Percentiles rank a stretch among this genome's conserved stretches.
Conservation (phyloP, 2,113 vertebrate species). For the Phyllopteryx taeniolatus region DNA sequence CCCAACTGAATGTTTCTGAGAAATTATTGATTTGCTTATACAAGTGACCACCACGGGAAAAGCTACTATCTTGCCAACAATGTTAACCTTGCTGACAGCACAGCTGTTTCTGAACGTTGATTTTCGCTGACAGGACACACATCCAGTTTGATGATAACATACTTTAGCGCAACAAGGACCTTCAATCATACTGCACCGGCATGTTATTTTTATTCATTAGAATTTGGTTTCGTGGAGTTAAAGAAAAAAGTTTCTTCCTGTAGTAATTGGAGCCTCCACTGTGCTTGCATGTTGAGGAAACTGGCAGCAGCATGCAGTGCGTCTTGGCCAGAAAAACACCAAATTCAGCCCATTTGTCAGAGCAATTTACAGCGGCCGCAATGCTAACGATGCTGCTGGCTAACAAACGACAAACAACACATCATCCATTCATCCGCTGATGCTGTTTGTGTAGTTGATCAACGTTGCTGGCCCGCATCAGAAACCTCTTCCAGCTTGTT, state of each 20-base stretch:
- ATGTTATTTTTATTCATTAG: too few relatives aligned
- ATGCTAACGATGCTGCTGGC: background rate
- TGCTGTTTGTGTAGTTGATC: background rate
- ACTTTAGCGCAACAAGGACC: too few relatives aligned
- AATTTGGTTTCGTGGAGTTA: background rate
- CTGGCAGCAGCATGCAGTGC: background rate
- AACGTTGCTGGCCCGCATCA: background rate
- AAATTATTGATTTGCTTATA: too few relatives aligned
- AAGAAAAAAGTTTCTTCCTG: background rate
- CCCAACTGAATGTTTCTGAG: too few relatives aligned
- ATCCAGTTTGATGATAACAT: too few relatives aligned
- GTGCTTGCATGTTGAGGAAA: background rate
- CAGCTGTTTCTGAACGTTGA: too few relatives aligned
- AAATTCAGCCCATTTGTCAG: conserved; percentile 7
- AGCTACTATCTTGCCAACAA: too few relatives aligned
- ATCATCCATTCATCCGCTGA: background rate
- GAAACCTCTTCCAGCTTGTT: background rate
- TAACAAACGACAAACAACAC: background rate
- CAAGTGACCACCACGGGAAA: too few relatives aligned
- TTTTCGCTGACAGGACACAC: background rate
- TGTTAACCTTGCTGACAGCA: too few relatives aligned
- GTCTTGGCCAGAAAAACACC: background rate
- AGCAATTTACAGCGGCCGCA: background rate
- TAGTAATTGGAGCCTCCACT: background rate
- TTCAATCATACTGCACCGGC: too few relatives aligned